Conservation (phyloP, 2,797 vertebrate genomes). For the Danio albolineatus region DNA sequence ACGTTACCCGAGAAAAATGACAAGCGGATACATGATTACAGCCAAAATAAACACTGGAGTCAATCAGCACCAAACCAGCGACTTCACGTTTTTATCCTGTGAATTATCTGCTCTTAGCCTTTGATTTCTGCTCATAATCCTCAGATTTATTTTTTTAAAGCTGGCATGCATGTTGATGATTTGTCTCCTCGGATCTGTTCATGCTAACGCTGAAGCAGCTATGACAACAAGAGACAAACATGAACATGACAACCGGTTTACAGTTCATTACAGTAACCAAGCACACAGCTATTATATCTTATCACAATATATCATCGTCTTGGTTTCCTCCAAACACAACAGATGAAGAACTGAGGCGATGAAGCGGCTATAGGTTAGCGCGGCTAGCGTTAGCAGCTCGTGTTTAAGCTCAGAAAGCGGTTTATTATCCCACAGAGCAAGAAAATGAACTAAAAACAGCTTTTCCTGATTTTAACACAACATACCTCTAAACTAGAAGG, state of each 20-base stretch:
- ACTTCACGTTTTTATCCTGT: background rate
- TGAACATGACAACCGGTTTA: constrained; percentile 18
- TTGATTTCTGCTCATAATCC: background rate
- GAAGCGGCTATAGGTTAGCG: constrained; percentile 26
- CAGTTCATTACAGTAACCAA: constrained; percentile 2
- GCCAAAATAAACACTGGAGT: background rate
- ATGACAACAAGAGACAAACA: constrained; percentile 53
- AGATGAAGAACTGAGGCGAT: background rate
- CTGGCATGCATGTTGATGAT: constrained; percentile 1
- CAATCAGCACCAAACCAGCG: constrained; percentile 4
- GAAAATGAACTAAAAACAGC: background rate
- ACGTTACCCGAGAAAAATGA: background rate
- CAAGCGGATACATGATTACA: background rate
- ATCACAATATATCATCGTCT: background rate
- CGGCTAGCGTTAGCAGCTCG: constrained; percentile 37
- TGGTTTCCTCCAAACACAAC: constrained; percentile 14
- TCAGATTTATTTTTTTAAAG: background rate
- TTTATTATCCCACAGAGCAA: background rate
- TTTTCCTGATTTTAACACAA: background rate
- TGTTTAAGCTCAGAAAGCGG: background rate
- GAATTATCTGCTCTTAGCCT: background rate
- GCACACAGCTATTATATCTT: background rate
- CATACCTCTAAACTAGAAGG: constrained; percentile 19
- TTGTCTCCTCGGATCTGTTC: background rate
- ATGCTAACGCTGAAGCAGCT: constrained; percentile 49